Base-by-base conservation (phyloP, 1,140 invertebrate species). In the Ceratosolen fusciceps region DNA sequence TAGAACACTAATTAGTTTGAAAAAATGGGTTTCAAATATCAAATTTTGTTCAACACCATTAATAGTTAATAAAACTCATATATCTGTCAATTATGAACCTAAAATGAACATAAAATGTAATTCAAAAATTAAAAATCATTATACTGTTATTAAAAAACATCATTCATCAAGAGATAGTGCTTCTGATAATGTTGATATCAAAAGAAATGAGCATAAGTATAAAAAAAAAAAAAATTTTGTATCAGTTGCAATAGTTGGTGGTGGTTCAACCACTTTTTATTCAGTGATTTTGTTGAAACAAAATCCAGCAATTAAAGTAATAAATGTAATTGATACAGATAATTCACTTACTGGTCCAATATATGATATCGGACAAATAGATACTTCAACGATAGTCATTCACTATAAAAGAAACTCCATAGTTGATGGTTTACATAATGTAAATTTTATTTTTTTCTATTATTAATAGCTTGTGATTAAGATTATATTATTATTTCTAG, bases 221-320 rank as follows among this genome's bases (percentile, higher is more conserved):
- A 37, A 14, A 9, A 14, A 62, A 52, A 29, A 43, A 74, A 79
- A 78, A 70, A 47, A 79, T 34, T 68, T 80, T 16, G 7, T 88
- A 62, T 79, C 82, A 37, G 81, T 90, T 26, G 85, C 82, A 58
- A 85, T 90, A 49, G 83, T 89, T 19, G 88, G 88, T 9, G 86
- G 87, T 49, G 85, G 86, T 62, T 81, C 71, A 19, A 72, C 83
- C 1, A 74, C 84, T 9, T 80, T 85, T 54, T 88, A 85, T 67
- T 80, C 86, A 21, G 79, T 84, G 14, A 26, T 87, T 54, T 81
- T 90, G 65, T 75, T 90, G 12, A 90, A 89, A 77, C 87, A 90
- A 82, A 87, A 84, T 74, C 83, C 81, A 52, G 37, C 84, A 1
- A 86, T 89, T 74, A 86, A 86, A 60, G 72, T 52, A 1, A 83